Base-by-base conservation (phyloP, 2,888 invertebrate genomes). In the Zhuqinia jingwanae region DNA sequence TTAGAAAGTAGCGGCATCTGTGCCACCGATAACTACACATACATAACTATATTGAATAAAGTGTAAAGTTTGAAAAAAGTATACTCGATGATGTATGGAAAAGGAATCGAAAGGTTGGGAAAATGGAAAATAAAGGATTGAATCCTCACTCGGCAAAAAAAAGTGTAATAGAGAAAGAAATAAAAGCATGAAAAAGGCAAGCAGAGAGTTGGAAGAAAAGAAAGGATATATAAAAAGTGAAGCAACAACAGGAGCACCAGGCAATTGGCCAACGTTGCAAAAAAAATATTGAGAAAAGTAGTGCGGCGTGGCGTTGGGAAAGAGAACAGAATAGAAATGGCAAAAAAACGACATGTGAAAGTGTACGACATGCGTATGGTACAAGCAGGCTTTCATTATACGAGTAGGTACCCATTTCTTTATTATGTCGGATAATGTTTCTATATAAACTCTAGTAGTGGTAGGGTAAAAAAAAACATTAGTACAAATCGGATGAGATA, bases 181-280 rank as follows among this genome's bases (percentile, higher is more conserved):
- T 42, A 42, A 36, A 25, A 78, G 77, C 77, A 78, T 78, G 77
- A 47, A 78, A 78, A 36, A 63, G 77, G 77, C 77, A 45, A 63
- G 22, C 17, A 58, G 20, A 58, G 20, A 13, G 17, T 27, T 27
- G 17, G 30, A 15, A n/a, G n/a, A n/a, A 36, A 27, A 30, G n/a
- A 65, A 3, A 11, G 65, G 65, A n/a, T 2, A n/a, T 13, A 50
- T 15, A 50, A n/a, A 36, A 65, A 36, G 17, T 15, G 65, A 20
- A 65, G 65, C 30, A 65, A 42, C 30, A 65, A 25, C 77, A 78
- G 22, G 45, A 73, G 63, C 60, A 47, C 60, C 47, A 78, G 77
- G 77, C 77, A 78, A 78, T 25, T 63, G 63, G 77, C 77, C 77
- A 78, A 78, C 42, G 60, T 78, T 78, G 77, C 60, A 60, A 78